A percentile compares a stretch with the other conserved stretches of the same genome.
These are phyloP conservation scores for Micoletzkya japonica DNA, from an alignment of 2,888 invertebrate species.

Conservation along the genomic window DNA sequence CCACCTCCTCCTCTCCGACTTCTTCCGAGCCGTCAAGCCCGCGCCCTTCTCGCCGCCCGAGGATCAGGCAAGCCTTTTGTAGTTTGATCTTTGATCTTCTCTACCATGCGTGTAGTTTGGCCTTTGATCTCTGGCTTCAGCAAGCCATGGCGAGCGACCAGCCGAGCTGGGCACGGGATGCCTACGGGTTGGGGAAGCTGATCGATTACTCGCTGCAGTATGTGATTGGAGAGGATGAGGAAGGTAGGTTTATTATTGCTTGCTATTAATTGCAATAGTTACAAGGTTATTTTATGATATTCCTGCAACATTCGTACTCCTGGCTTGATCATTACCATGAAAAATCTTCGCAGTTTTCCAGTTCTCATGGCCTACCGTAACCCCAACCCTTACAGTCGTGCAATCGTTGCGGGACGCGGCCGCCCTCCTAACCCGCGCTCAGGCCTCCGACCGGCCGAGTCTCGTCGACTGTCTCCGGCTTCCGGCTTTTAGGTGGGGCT, in stretches of 20 bases:
- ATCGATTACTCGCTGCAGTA: constrained; percentile 7
- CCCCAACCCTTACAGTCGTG: neutral
- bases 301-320: neutral
- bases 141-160: constrained; percentile 12
- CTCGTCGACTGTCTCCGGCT: neutral
- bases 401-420: neutral
- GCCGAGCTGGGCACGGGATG: constrained; percentile 25
- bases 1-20: constrained; percentile 19
- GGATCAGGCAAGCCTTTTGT: constrained; percentile 5
- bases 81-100: neutral
- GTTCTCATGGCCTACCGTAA: neutral
- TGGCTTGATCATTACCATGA: neutral
- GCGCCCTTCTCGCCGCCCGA: constrained; percentile 21
- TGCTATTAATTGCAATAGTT: neutral
- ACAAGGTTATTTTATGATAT: neutral
- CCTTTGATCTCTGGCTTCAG: no score
- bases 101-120: no score
- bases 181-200: constrained; percentile 20
- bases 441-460: neutral
- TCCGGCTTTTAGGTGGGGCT: neutral
- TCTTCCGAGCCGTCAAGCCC: constrained; percentile 19
- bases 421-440: neutral
- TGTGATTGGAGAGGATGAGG: constrained; percentile 10
- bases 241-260: neutral
- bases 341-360: neutral